These are phyloP conservation scores for Heliconius hewitsoni DNA, from an alignment of 1,140 invertebrate species.

Conservation along the genomic window DNA sequence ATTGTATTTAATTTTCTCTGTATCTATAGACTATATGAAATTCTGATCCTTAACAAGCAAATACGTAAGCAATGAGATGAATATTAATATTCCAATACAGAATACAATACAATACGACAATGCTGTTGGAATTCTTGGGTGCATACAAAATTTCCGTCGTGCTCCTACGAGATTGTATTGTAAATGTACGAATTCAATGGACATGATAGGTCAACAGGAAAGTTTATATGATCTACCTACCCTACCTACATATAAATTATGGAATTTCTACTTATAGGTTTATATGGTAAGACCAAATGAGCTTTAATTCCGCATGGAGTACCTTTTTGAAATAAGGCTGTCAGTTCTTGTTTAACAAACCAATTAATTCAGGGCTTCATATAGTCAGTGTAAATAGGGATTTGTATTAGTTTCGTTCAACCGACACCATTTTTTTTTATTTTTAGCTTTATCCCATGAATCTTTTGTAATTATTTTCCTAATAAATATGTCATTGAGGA, in stretches of 20 bases:
- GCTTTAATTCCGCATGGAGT: too few species aligned
- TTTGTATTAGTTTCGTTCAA: too few species aligned
- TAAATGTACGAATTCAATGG: constrained; percentile 1
- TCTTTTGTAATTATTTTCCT: background rate
- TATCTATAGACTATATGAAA: background rate
- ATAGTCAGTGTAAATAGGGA: too few species aligned
- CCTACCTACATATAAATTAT: too few species aligned
- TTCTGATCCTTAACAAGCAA: background rate
- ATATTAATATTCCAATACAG: constrained; percentile 8
- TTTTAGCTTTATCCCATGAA: too few species aligned
- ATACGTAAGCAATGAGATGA: background rate
- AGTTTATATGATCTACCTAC: background rate
- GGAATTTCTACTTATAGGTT: too few species aligned
- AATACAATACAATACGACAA: background rate
- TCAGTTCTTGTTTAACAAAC: too few species aligned
- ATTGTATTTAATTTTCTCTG: background rate
- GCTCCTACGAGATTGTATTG: background rate
- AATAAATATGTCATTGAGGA: too few species aligned
- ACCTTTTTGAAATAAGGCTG: too few species aligned
- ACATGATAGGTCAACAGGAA: background rate
- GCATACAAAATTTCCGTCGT: background rate
- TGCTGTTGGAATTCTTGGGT: background rate
- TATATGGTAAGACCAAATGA: too few species aligned
- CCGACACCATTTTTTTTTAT: too few species aligned
- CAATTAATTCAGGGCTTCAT: too few species aligned